Base-by-base conservation (phyloP, 2,113 vertebrate species). In the Trichomycterus rosablanca region DNA sequence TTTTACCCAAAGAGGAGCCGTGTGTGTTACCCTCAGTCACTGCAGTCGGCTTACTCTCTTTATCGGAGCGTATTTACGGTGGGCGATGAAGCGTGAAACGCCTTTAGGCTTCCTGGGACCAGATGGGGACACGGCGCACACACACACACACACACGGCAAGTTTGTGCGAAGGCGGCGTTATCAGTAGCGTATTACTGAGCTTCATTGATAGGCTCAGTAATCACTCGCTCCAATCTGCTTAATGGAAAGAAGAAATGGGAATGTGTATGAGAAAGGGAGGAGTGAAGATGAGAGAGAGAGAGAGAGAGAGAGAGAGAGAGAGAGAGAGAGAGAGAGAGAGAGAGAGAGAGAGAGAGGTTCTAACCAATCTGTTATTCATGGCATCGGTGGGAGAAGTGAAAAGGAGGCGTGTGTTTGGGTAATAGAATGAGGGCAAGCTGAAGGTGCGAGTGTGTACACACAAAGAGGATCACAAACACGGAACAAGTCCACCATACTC, bases 31-130 rank as follows among this genome's bases (percentile, higher is more conserved):
- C 42, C 61, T 35, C 44, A 24, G 26, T 24, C 44, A 24, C 11
- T 78, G 72, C 75, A 81, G 74, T 85, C 49, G 56, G 61, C 67
- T 78, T 81, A 75, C 76, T 76, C 81, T 83, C 80, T 84, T 80
- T 84, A 85, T 88, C 81, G 78, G 80, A 78, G 76, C 78, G 80
- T 86, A 87, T 87, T 87, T 87, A 84, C 80, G 77, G 80, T 74
- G 78, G 35, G 81, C 81, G 55, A 76, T 86, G 80, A 63, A 81
- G 83, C 82, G 67, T 87, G 82, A 81, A 82, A 82, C 67, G 76
- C 78, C 85, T 86, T 86, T 84, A 76, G 82, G 80, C 80, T 79
- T 73, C 70, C 78, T 59, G 80, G 82, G 78, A 80, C 80, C 70
- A 82, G 75, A 78, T 81, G 81, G 81, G 75, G 79, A 22, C 73